phyloP scores from a whole-genome alignment of 2,113 vertebrate species.

The Pungitius pungitius region DNA sequence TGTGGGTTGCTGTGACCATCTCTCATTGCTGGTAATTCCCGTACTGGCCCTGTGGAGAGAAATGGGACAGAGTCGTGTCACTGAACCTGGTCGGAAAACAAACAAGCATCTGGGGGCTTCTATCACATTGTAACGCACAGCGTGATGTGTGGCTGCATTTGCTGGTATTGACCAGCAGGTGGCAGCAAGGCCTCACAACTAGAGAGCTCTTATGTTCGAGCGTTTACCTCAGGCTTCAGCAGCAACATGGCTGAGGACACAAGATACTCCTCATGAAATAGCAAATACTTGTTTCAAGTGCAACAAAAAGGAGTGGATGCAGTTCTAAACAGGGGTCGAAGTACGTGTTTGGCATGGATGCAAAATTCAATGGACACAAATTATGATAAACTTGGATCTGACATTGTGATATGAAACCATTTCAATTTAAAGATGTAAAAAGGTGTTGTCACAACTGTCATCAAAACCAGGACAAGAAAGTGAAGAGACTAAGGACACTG shows the following conservation, averaged over 20 bases:
- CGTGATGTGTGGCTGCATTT: conserved; percentile 64
- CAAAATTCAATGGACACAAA: conserved; percentile 44
- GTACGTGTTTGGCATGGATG: conserved; percentile 40
- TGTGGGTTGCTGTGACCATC: conserved; percentile 72
- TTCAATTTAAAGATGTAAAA: conserved; percentile 6
- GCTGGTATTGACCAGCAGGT: conserved; percentile 75
- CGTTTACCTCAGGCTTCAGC: conserved; percentile 49
- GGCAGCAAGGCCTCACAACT: conserved; percentile 73
- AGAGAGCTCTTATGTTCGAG: conserved; percentile 46
- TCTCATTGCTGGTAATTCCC: conserved; percentile 98
- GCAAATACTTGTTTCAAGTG: conserved; percentile 49
- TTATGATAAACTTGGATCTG: conserved; percentile 33
- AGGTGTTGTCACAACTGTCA: conserved; percentile 17
- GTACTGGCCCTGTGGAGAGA: conserved; percentile 90
- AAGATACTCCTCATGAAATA: conserved; percentile 24
- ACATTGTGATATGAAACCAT: conserved; percentile 33
- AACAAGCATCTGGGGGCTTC: conserved; percentile 59
- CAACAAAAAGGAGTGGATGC: conserved; percentile 55
- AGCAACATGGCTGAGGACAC: conserved; percentile 58
- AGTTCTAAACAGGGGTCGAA: conserved; percentile 80
- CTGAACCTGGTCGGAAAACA: conserved; percentile 32
- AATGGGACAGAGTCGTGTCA: conserved; percentile 50
- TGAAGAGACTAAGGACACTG: conserved; percentile 37
- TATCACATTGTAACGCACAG: conserved; percentile 56
- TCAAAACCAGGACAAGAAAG: conserved; percentile 29